Percentiles rank a stretch among this genome's conserved stretches.
phyloP scores from a whole-genome alignment of 2,113 vertebrate genomes.

The Mirza zaza region DNA sequence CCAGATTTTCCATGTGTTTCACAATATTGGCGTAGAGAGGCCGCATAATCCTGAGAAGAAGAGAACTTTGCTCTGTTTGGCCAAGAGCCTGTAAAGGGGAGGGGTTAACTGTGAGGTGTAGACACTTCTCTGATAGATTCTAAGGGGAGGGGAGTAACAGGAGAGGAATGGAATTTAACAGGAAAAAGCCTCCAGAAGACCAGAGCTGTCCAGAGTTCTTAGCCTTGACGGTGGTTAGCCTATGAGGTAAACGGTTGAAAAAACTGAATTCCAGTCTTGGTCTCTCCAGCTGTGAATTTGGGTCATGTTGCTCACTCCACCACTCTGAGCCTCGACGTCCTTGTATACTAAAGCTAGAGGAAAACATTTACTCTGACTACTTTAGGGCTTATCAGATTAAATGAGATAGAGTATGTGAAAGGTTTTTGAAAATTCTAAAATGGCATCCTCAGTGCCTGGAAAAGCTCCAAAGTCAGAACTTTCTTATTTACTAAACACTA shows the following conservation, averaged over 20 bases:
- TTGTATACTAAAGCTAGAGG: background rate
- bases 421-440: background rate
- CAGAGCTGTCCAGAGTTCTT: background rate
- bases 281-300: background rate
- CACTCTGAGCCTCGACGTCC: background rate
- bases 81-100: background rate
- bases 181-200: background rate
- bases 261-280: background rate
- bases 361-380: background rate
- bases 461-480: background rate
- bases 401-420: background rate
- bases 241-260: background rate
- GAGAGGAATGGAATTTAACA: background rate
- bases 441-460: background rate
- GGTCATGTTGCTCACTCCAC: background rate
- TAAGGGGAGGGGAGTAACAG: background rate
- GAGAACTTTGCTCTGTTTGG: conserved; percentile 35
- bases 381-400: background rate
- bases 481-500: background rate
- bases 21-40: background rate
- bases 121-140: background rate
- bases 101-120: background rate
- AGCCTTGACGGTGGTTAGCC: background rate
- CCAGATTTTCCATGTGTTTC: background rate
- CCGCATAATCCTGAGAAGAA: background rate